Conservation (phyloP, 2,888 invertebrate genomes). For the Tubulanus polymorphus region DNA sequence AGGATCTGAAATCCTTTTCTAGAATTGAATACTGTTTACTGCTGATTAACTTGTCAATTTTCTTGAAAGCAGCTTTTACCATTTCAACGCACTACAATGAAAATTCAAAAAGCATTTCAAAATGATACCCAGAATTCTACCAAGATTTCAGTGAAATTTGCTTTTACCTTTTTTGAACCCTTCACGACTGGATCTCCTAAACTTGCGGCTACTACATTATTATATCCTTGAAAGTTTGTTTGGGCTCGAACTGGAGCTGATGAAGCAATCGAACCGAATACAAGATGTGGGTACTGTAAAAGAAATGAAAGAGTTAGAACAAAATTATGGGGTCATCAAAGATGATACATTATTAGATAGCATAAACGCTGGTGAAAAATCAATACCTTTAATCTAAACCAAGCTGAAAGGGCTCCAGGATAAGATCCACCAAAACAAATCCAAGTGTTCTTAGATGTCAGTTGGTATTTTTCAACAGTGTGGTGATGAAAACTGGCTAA, state of each 20-base stretch:
- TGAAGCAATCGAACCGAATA: constrained; percentile 30
- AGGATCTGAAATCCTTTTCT: constrained; percentile 27
- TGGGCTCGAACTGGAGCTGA: constrained; percentile 34
- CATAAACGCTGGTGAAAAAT: no score
- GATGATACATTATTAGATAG: no score
- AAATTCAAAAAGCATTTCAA: no score
- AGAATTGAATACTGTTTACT: constrained; percentile 18
- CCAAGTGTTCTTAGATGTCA: constrained; percentile 25
- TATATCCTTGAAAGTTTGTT: constrained; percentile 33
- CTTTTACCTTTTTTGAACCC: constrained; percentile 25
- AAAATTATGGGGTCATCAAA: no score
- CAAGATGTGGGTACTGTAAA: constrained; percentile 32
- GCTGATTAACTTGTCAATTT: constrained; percentile 23
- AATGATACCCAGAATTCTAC: not conserved
- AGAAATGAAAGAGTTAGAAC: not conserved
- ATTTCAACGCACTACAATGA: constrained; percentile 25
- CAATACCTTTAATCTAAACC: constrained; percentile 38
- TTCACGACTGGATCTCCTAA: constrained; percentile 26
- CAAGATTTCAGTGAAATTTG: not conserved
- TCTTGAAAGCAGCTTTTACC: constrained; percentile 24
- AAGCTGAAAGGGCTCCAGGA: constrained; percentile 33
- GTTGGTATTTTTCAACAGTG: constrained; percentile 19
- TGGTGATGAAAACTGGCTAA: constrained; percentile 26
- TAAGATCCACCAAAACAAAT: constrained; percentile 36
- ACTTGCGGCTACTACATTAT: constrained; percentile 31